These are phyloP conservation scores for Pocillopora grandis DNA, from an alignment of 92 coral and sea anemone species.

Conservation along the genomic window DNA sequence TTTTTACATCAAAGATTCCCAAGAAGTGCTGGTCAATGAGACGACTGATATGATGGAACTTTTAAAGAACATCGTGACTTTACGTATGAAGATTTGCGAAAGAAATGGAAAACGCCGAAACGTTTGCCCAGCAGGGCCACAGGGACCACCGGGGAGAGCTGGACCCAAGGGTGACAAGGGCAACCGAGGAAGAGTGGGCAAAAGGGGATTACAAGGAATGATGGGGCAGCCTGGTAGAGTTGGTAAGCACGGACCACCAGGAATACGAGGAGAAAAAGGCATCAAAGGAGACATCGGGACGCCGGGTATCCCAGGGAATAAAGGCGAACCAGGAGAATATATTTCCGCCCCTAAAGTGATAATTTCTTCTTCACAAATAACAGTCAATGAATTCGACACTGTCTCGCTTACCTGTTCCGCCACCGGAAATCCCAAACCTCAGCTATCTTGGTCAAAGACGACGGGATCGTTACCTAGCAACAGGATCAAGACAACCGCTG, in stretches of 20 bases:
- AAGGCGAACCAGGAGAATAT: conserved; percentile 13
- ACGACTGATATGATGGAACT: not conserved
- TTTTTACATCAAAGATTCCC: no score
- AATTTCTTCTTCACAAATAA: conserved; percentile 1
- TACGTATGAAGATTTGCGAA: not conserved
- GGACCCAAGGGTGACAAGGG: not conserved
- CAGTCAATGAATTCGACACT: conserved; percentile 5
- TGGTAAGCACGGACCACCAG: conserved; percentile 6
- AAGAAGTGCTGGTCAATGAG: not conserved
- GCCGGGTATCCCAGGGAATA: conserved; percentile 1
- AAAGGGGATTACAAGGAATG: not conserved
- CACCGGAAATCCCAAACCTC: conserved; percentile 5
- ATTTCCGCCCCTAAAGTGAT: conserved; percentile 7
- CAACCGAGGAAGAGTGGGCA: not conserved
- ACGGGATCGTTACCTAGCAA: not conserved
- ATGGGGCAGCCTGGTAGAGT: not conserved
- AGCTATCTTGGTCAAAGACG: not conserved
- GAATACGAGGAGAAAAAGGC: conserved; percentile 12
- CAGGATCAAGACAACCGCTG: not conserved
- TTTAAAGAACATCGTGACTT: not conserved
- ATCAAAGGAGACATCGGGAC: conserved; percentile 1
- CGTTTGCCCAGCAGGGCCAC: not conserved
- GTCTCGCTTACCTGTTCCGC: conserved; percentile 1
- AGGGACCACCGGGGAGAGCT: not conserved
- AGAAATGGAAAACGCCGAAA: not conserved